Percentiles rank a stretch among this genome's conserved stretches.
These are phyloP conservation scores for Ptilorrhoa leucosticta DNA, from an alignment of 2,113 vertebrate genomes.

Conservation along the genomic window DNA sequence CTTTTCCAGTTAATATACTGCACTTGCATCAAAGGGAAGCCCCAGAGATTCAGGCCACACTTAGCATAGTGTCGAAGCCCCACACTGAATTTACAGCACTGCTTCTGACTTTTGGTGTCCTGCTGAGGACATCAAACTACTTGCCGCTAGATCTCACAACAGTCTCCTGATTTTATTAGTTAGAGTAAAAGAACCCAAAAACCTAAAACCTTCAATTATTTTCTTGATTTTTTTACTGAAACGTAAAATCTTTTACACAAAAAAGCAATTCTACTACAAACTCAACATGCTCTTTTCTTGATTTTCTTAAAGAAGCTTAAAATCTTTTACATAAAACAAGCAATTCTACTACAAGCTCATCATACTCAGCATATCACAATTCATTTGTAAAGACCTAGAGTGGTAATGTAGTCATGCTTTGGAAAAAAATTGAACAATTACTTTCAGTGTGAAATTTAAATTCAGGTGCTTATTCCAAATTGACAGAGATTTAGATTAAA, in stretches of 20 bases:
- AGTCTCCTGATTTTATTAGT: constrained; percentile 81
- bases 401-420: background rate
- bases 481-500: background rate
- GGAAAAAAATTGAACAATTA: background rate
- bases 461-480: background rate
- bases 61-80: constrained; percentile 76
- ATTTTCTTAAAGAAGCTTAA: constrained; percentile 6
- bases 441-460: background rate
- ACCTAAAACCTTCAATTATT: constrained; percentile 25
- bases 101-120: constrained; percentile 80
- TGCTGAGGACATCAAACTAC: constrained; percentile 83
- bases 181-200: constrained; percentile 12
- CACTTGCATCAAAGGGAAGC: constrained; percentile 85
- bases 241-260: background rate
- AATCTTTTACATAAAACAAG: background rate
- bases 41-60: constrained; percentile 73
- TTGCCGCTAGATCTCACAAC: constrained; percentile 77
- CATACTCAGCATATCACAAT: background rate
- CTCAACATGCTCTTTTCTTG: background rate
- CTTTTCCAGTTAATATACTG: constrained; percentile 83
- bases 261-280: background rate
- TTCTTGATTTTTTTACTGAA: constrained; percentile 23
- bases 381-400: background rate
- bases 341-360: background rate
- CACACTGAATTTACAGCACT: constrained; percentile 82